Evolutionary conservation across 2,113 vertebrate species (phyloP).

Genomic region (Agapornis roseicollis): DNA sequence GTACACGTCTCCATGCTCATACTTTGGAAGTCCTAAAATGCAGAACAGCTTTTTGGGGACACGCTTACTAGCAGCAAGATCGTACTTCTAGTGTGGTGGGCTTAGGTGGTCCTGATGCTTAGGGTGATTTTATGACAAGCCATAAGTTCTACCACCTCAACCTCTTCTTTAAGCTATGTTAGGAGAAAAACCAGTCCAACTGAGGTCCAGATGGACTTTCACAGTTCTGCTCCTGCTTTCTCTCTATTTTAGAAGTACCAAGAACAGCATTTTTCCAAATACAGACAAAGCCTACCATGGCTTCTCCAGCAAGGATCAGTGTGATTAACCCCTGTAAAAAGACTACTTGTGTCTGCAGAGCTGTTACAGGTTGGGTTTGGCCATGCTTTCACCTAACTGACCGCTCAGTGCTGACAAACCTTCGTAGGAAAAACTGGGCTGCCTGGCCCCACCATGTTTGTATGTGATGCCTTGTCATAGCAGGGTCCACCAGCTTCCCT

Average conservation of each 20-base stretch:
- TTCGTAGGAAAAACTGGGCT: neutral
- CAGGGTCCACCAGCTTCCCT: neutral
- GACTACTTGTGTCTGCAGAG: neutral
- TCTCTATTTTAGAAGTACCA: neutral
- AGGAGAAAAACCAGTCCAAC: neutral
- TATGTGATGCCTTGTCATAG: neutral
- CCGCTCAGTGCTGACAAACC: neutral
- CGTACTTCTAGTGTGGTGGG: neutral
- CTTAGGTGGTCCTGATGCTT: neutral
- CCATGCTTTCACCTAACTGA: neutral
- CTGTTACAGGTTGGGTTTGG: neutral
- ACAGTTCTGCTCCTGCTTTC: neutral
- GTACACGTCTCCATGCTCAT: rapidly evolving
- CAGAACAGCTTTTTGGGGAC: neutral
- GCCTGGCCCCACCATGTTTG: too few relatives aligned
- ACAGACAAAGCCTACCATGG: neutral
- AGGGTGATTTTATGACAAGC: neutral
- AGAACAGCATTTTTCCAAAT: neutral
- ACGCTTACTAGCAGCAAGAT: neutral
- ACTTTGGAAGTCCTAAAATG: neutral
- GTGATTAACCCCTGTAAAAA: neutral
- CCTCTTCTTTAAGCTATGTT: neutral
- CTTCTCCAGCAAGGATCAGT: neutral
- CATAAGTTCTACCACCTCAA: neutral
- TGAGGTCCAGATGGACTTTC: neutral